Evolutionary conservation across 2,113 vertebrate species (phyloP), one percentile per base, ranked within the genome.

Genomic region (Pomatostomus ruficeps): DNA sequence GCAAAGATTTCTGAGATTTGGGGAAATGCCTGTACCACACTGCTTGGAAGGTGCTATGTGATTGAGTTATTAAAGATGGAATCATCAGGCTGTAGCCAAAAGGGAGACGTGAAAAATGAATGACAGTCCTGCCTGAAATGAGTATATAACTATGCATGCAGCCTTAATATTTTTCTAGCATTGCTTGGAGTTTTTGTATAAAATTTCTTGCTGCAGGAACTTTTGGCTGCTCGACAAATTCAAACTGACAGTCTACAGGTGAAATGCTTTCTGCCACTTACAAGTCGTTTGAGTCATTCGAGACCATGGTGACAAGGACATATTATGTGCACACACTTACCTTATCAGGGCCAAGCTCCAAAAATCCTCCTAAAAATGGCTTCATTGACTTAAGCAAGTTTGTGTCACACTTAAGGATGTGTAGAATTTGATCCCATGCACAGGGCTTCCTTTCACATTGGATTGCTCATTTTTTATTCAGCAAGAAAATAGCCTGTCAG

Each of bases 401-500:
- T 67, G 49, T 84, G 48, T 71, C 73, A 68, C 7, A 38, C 61
- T 77, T 68, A 48, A 87, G 42, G 61, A 75, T 45, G 33, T 36
- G 61, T 40, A 68, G 73, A 88, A 78, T 75, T 95, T 66, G 25
- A 29, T 81, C 67, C 86, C 51, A 61, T 61, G 73, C 82, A 81
- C 65, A 75, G 76, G 61, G 22, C 40, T 95, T 84, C 76, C 76
- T 91, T 92, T 81, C 76, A 75, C 3, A 0, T 93, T 77, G 79
- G 73, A 89, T 52, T 91, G 89, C 76, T 92, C 73, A 71, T 87
- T 92, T 94, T 85, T 95, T 81, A 92, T 95, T 93, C 91, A 92
- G 51, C n/a, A 36, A 73, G 85, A 78, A 94, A 82, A 88, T 49
- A 88, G n/a, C 66, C 57, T 96, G 92, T 93, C 88, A 95, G 25